These are phyloP conservation scores for Bufotes viridis DNA, from an alignment of 2,797 vertebrate genomes.

Conservation along the genomic window DNA sequence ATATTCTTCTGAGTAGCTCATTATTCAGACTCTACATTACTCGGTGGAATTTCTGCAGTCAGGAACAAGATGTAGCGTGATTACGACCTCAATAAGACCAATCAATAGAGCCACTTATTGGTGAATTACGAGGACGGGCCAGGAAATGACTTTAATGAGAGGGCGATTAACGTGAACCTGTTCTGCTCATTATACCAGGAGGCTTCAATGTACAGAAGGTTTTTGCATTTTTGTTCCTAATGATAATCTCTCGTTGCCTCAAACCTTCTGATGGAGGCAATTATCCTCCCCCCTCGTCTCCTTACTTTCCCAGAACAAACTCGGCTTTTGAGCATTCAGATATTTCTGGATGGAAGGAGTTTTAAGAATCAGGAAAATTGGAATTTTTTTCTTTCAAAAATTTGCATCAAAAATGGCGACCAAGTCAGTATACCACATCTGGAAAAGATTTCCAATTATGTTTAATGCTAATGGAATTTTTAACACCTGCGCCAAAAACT, in stretches of 20 bases:
- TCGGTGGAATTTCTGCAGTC: background rate
- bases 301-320: background rate
- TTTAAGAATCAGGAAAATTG: background rate
- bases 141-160: conserved; percentile 49
- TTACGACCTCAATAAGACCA: background rate
- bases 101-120: conserved; percentile 12
- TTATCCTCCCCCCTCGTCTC: conserved; percentile 8
- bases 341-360: background rate
- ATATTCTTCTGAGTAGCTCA: background rate
- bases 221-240: conserved; percentile 45
- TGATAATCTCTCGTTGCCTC: conserved; percentile 33
- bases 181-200: background rate
- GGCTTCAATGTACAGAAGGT: conserved; percentile 21
- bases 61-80: background rate
- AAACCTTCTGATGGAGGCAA: conserved; percentile 49
- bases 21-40: background rate
- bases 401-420: background rate
- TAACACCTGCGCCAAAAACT: conserved; percentile 71
- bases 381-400: background rate
- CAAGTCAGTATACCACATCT: background rate
- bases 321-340: background rate
- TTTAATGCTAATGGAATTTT: conserved; percentile 75
- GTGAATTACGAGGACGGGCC: background rate
- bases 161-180: conserved; percentile 26
- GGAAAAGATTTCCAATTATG: conserved; percentile 69